Percentiles rank a stretch among this genome's conserved stretches.
phyloP scores from a whole-genome alignment of 1,140 invertebrate genomes.

The Artemia franciscana region DNA sequence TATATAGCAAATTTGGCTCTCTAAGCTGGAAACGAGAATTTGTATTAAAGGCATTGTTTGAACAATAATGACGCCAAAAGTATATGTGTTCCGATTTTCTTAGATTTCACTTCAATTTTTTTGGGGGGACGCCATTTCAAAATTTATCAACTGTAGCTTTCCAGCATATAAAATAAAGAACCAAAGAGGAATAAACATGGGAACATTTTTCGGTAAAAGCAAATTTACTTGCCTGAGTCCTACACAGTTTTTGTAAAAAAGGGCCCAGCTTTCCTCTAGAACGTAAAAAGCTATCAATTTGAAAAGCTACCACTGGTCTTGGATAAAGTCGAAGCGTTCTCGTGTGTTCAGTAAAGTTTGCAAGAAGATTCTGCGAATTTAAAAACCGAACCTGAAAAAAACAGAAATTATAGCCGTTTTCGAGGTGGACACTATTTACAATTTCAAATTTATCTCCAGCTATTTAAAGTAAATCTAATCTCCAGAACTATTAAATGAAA shows the following conservation, averaged over 20 bases:
- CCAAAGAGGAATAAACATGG: too few species aligned
- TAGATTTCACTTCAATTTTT: too few species aligned
- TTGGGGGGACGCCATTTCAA: too few species aligned
- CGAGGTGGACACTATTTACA: background rate
- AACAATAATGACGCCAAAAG: too few species aligned
- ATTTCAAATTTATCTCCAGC: background rate
- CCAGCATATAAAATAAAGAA: too few species aligned
- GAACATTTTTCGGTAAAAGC: too few species aligned
- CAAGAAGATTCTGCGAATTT: constrained; percentile 86
- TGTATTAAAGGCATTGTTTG: too few species aligned
- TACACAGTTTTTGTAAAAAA: constrained; percentile 74
- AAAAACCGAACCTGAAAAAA: constrained; percentile 66
- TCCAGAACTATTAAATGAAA: background rate
- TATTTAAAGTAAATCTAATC: background rate
- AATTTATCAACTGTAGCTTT: too few species aligned
- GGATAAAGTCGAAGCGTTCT: constrained; percentile 87
- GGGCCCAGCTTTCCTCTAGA: constrained; percentile 46
- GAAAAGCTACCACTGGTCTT: constrained; percentile 91
- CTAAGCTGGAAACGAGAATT: too few species aligned
- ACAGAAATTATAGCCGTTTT: background rate
- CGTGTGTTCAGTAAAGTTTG: constrained; percentile 94
- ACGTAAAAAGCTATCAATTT: constrained; percentile 88
- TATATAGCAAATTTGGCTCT: too few species aligned
- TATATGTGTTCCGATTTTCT: too few species aligned
- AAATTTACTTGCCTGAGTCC: constrained; percentile 60